Percentiles rank a stretch among this genome's conserved stretches.
Evolutionary conservation across 2,113 vertebrate species (phyloP).

Genomic region (Chauna torquata): DNA sequence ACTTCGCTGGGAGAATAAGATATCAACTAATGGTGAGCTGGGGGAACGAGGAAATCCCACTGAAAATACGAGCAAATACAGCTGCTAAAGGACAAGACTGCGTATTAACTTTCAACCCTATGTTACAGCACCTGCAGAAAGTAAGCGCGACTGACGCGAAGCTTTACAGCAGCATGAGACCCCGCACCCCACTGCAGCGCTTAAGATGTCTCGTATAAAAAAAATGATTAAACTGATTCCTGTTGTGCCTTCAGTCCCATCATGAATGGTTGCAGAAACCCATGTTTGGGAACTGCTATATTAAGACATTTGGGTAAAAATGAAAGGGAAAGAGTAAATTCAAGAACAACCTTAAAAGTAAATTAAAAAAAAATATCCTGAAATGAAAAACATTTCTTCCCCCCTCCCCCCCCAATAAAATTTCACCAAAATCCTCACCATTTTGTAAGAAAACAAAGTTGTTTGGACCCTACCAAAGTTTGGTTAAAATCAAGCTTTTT

Average conservation of each 20-base stretch:
- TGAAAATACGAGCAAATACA: not conserved
- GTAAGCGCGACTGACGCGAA: accelerated
- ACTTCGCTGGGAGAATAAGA: not conserved
- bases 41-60: not conserved
- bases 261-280: not conserved
- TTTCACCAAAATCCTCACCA: not conserved
- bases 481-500: not conserved
- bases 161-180: not conserved
- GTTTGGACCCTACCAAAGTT: not conserved
- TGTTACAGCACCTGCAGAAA: not conserved
- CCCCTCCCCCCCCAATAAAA: no score
- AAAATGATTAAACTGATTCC: not conserved
- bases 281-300: not conserved
- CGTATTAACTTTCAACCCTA: not conserved
- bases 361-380: not conserved
- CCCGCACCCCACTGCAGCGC: not conserved
- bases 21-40: not conserved
- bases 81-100: accelerated
- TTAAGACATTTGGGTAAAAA: not conserved
- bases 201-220: not conserved
- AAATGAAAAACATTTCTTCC: not conserved
- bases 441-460: not conserved
- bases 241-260: accelerated
- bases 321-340: not conserved
- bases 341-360: not conserved